phyloP scores from a whole-genome alignment of 2,797 vertebrate genomes.

The Falco rusticolus region DNA sequence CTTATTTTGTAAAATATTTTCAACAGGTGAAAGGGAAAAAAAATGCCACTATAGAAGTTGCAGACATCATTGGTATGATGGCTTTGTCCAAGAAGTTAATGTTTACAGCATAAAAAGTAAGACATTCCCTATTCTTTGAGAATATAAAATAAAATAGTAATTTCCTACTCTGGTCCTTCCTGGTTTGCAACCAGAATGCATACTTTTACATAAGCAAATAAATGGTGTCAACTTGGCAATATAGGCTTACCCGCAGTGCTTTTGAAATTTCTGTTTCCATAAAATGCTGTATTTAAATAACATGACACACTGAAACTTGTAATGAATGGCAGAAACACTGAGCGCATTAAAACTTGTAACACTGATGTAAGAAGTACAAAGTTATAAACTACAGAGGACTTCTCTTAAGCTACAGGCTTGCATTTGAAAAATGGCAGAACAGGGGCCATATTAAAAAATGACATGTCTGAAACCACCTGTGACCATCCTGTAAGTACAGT shows the following conservation, averaged over 20 bases:
- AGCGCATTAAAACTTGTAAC: background rate
- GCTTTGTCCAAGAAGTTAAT: conserved; percentile 48
- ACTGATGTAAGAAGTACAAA: background rate
- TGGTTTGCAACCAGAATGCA: background rate
- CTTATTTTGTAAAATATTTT: background rate
- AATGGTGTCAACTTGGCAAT: background rate
- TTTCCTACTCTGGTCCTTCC: background rate
- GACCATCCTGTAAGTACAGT: background rate
- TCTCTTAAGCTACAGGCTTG: background rate
- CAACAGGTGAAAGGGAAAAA: conserved; percentile 65
- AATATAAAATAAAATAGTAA: background rate
- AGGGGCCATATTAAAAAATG: background rate
- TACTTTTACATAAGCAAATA: background rate
- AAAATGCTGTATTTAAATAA: background rate
- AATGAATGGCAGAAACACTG: background rate
- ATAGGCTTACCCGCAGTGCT: background rate
- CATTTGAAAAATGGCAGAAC: background rate
- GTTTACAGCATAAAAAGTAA: background rate
- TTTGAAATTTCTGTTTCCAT: background rate
- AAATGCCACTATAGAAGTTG: conserved; percentile 30
- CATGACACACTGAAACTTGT: background rate
- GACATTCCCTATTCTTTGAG: background rate
- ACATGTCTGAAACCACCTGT: background rate
- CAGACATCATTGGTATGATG: background rate
- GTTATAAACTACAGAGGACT: background rate